phyloP scores from a whole-genome alignment of 2,113 vertebrate genomes.

The Hassar affinis region DNA sequence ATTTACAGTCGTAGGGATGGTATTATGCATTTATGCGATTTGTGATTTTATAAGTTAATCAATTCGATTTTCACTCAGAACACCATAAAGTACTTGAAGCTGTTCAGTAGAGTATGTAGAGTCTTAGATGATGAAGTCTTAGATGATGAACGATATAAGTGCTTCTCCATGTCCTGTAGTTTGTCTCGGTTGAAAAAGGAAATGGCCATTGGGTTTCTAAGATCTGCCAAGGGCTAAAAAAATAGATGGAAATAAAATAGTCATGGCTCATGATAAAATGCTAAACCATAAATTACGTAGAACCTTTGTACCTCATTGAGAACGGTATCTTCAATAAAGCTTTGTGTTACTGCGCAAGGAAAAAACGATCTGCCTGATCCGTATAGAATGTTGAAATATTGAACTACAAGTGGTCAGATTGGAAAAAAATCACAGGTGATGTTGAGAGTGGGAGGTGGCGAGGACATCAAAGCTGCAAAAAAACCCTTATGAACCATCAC shows the following conservation, averaged over 20 bases:
- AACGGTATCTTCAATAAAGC: slow-evolving; percentile 23
- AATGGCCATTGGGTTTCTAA: slow-evolving; percentile 35
- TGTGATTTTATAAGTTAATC: neutral
- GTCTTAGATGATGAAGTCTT: neutral
- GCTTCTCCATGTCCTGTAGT: slow-evolving; percentile 35
- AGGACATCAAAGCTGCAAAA: no score
- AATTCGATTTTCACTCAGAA: neutral
- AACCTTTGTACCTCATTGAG: slow-evolving; percentile 25
- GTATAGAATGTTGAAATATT: neutral
- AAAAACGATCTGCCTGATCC: neutral
- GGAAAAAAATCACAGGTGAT: neutral
- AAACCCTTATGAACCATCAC: neutral
- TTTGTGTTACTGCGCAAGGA: slow-evolving; percentile 27
- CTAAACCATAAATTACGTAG: slow-evolving; percentile 30
- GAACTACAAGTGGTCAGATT: neutral
- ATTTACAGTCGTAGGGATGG: neutral
- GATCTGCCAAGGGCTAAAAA: slow-evolving; percentile 38
- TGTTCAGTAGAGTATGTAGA: neutral
- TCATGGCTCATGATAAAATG: slow-evolving; percentile 43
- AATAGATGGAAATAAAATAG: slow-evolving; percentile 50
- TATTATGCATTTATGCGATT: neutral
- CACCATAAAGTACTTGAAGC: neutral
- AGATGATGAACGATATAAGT: slow-evolving; percentile 21
- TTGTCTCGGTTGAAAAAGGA: slow-evolving; percentile 34
- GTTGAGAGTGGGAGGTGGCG: neutral